phyloP scores from a whole-genome alignment of 2,797 vertebrate species.

The Tinamus major region DNA sequence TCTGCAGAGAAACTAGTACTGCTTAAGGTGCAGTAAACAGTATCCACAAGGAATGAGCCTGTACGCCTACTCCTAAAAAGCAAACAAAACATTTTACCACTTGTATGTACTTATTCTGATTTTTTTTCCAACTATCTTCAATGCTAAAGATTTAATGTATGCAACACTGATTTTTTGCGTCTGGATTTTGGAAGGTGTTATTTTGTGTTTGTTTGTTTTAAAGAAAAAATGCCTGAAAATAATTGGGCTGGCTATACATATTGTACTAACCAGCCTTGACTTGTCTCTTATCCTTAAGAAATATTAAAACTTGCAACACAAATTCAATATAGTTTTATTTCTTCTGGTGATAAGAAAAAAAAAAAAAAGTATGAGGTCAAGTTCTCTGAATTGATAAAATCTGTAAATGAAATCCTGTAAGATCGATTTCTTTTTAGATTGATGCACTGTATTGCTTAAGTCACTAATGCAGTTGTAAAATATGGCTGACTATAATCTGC shows the following conservation, averaged over 20 bases:
- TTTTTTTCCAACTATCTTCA: background rate
- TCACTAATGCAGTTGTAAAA: background rate
- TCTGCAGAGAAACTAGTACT: background rate
- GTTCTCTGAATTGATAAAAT: background rate
- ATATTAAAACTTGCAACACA: background rate
- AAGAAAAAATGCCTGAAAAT: background rate
- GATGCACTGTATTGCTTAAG: background rate
- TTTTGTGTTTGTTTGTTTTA: background rate
- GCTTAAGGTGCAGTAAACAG: background rate
- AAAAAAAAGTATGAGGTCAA: background rate
- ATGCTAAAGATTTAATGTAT: background rate
- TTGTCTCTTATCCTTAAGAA: background rate
- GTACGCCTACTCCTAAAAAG: background rate
- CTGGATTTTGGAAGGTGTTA: too few species aligned
- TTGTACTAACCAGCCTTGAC: background rate
- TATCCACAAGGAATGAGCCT: background rate
- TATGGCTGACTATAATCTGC: background rate
- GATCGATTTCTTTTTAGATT: background rate
- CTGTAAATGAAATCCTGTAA: background rate
- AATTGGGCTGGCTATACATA: background rate
- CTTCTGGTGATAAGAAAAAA: background rate
- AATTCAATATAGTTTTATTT: background rate
- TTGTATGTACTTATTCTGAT: background rate
- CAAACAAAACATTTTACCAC: background rate
- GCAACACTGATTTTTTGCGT: too few species aligned